Percentiles rank a stretch among this genome's conserved stretches.
These are phyloP conservation scores for Lasioglossum malachurum DNA, from an alignment of 2,888 invertebrate species.

Conservation along the genomic window DNA sequence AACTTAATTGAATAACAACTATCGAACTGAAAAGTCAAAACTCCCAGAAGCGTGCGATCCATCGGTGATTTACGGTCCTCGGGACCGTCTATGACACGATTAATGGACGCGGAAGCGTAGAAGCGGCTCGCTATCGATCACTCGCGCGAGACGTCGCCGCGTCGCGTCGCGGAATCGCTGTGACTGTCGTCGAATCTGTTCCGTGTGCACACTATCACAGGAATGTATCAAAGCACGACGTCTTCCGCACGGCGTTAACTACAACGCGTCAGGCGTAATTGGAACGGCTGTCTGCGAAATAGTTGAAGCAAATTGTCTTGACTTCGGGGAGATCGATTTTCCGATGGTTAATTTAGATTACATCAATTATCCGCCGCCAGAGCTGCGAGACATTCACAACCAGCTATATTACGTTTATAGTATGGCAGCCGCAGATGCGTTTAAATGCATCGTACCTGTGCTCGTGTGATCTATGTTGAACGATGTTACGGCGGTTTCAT, in stretches of 20 bases:
- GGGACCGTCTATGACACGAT: neutral
- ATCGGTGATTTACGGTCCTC: neutral
- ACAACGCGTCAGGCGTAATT: slow-evolving; percentile 34
- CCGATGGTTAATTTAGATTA: slow-evolving; percentile 43
- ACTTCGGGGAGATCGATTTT: slow-evolving; percentile 29
- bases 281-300: slow-evolving; percentile 12
- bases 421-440: neutral
- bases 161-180: neutral
- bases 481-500: slow-evolving; percentile 10
- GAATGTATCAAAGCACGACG: neutral
- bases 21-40: slow-evolving; percentile 2
- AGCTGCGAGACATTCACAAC: neutral
- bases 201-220: neutral
- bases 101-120: neutral
- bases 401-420: neutral
- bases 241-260: slow-evolving; percentile 2
- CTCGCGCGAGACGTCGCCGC: neutral
- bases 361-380: slow-evolving; percentile 24
- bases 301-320: slow-evolving; percentile 17
- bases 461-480: slow-evolving; percentile 1
- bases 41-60: neutral
- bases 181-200: neutral
- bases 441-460: slow-evolving; percentile 8
- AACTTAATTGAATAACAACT: neutral
- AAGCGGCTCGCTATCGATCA: slow-evolving; percentile 4